Base-by-base conservation (phyloP, 2,113 vertebrate species). In the Podiceps cristatus region DNA sequence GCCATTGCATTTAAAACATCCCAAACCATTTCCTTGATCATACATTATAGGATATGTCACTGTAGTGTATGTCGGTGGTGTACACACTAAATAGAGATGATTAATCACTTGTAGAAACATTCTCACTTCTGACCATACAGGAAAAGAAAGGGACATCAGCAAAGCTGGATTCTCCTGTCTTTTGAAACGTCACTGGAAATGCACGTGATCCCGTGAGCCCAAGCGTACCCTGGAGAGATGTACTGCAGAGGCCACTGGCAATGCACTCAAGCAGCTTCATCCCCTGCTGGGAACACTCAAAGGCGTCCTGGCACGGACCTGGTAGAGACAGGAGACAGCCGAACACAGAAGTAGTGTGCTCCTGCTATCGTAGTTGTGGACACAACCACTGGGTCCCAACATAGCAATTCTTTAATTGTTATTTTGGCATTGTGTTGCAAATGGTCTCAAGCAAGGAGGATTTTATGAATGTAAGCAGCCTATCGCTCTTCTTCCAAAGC, bases 181-280 rank as follows among this genome's bases (percentile, higher is more conserved):
- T 64, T 73, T 49, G 66, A 75, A 78, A 93, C 22, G 13, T 8
- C 8, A 42, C 0, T 68, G 77, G 52, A 85, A 88, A 94, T 24
- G 13, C 5, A 47, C 0, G 0, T 13, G 35, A 67, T 28, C 6
- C 28, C 28, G 52, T 12, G 27, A 81, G n/a, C 27, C 12, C 37
- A n/a, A 77, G 23, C 1, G 3, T 9, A 47, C 8, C 23, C 71
- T 82, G 44, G 19, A 37, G 37, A 37, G 37, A 9, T 37, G 37
- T 37, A 37, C 37, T 37, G 37, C 37, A 37, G 37, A 37, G 37
- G 37, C 37, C 37, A 37, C 37, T 37, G 37, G 37, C 37, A 37
- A 37, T 37, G 37, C 37, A 28, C 31, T 78, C 2, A 3, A 45
- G 22, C 1, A 7, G 52, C 66, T 92, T 47, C 60, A 14, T 3